phyloP scores from a whole-genome alignment of 2,888 invertebrate genomes.

The Agonopterix subpropinquella region DNA sequence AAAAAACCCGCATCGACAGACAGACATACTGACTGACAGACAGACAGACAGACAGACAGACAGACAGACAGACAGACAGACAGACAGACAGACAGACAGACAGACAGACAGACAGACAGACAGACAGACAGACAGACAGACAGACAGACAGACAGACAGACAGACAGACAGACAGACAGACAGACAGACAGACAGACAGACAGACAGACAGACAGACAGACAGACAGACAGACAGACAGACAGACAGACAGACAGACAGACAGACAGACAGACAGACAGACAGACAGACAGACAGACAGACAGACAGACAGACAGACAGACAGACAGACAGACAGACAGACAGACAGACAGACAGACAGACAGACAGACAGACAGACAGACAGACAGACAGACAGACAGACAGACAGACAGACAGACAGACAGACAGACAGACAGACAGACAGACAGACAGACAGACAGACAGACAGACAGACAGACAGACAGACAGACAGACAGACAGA shows the following conservation, averaged over 20 bases:
- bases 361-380: conserved; percentile 9
- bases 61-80: conserved; percentile 8
- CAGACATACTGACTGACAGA: conserved; percentile 6
- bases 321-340: conserved; percentile 9
- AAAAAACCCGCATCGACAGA: too few relatives aligned
- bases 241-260: conserved; percentile 8
- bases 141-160: conserved; percentile 8
- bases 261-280: conserved; percentile 8
- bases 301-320: conserved; percentile 7
- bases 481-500: conserved; percentile 10
- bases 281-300: conserved; percentile 6
- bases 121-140: conserved; percentile 8
- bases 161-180: conserved; percentile 8
- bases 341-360: conserved; percentile 9
- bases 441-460: conserved; percentile 10
- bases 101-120: conserved; percentile 8
- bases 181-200: conserved; percentile 7
- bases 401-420: conserved; percentile 9
- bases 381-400: conserved; percentile 9
- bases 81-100: conserved; percentile 8
- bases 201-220: conserved; percentile 8
- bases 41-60: conserved; percentile 8
- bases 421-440: conserved; percentile 9
- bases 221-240: conserved; percentile 8
- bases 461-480: conserved; percentile 9